These are phyloP conservation scores for Euthynnus affinis DNA, from an alignment of 2,797 vertebrate genomes.

Conservation along the genomic window DNA sequence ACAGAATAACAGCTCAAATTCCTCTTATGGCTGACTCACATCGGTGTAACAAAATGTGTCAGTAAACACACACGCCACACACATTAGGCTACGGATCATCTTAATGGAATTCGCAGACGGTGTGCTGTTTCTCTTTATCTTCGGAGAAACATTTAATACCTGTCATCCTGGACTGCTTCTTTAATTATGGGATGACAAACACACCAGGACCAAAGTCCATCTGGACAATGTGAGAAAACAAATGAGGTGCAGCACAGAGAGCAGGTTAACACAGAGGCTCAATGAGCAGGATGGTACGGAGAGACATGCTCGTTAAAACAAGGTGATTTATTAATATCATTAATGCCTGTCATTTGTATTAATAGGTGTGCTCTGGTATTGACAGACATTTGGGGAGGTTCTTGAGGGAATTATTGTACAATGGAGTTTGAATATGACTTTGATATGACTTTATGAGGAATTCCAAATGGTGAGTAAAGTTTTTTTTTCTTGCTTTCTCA, in stretches of 20 bases:
- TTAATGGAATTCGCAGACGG: neutral
- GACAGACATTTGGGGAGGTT: neutral
- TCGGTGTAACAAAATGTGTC: neutral
- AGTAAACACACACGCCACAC: neutral
- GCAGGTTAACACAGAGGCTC: neutral
- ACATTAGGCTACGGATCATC: neutral
- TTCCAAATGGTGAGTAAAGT: constrained; percentile 63
- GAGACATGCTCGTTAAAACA: no score
- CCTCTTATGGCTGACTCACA: neutral
- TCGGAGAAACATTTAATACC: neutral
- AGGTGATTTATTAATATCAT: neutral
- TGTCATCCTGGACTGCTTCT: neutral
- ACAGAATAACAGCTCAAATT: neutral
- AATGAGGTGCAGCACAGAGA: constrained; percentile 31
- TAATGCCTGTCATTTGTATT: neutral
- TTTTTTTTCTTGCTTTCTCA: neutral
- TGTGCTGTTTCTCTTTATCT: neutral
- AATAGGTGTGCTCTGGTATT: neutral
- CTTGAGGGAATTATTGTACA: neutral
- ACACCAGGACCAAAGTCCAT: constrained; percentile 72
- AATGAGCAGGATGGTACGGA: neutral
- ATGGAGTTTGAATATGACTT: constrained; percentile 17
- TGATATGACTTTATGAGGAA: constrained; percentile 32
- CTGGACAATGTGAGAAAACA: constrained; percentile 18
- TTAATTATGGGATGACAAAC: constrained; percentile 49